Conservation (phyloP, 64 coral and sea anemone species). For the Astreopora myriophthalma region DNA sequence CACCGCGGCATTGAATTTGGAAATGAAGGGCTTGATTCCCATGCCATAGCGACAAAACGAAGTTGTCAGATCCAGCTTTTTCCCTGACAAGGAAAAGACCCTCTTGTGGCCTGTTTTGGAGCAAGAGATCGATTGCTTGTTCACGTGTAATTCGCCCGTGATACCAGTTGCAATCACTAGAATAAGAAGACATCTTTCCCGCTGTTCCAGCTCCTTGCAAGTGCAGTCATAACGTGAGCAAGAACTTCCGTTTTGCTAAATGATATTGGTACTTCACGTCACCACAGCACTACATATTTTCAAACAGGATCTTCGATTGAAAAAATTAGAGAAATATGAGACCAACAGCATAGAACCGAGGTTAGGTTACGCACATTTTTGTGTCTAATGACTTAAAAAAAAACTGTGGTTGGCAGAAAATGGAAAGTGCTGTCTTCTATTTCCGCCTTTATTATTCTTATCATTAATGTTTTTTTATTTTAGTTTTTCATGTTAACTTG, state of each 20-base stretch:
- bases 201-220: neutral
- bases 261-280: neutral
- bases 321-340: neutral
- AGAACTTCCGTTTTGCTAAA: conserved; percentile 2
- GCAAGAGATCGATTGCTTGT: conserved; percentile 70
- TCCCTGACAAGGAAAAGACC: conserved; percentile 97
- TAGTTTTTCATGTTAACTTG: neutral
- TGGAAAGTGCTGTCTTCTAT: neutral
- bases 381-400: too few species aligned
- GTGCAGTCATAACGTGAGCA: neutral
- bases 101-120: conserved; percentile 84
- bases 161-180: conserved; percentile 72
- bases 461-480: neutral
- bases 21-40: conserved; percentile 90
- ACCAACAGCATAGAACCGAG: conserved; percentile 7
- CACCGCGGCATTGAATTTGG: conserved; percentile 91
- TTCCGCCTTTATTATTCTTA: neutral
- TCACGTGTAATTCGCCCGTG: conserved; percentile 92
- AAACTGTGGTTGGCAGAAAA: neutral
- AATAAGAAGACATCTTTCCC: conserved; percentile 14
- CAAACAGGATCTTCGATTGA: neutral
- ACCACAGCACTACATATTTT: neutral
- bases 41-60: conserved; percentile 93
- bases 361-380: neutral
- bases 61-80: conserved; percentile 81